A percentile compares a stretch with the other conserved stretches of the same genome.
Conservation (phyloP, 2,113 vertebrate genomes). For the Rhineura floridana region DNA sequence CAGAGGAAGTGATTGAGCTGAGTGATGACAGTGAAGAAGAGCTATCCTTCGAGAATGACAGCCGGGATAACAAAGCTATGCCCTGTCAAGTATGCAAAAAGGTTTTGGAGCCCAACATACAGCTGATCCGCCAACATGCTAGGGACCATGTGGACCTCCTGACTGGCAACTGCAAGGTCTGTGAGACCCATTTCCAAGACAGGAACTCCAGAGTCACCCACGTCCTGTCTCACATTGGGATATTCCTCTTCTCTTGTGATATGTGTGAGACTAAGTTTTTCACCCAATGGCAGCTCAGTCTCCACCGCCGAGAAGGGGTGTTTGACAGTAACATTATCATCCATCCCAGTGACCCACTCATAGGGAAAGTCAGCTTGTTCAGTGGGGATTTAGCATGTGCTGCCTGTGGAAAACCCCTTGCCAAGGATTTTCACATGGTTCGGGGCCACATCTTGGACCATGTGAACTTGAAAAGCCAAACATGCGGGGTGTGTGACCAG, state of each 20-base stretch:
- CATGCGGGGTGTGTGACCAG: constrained; percentile 86
- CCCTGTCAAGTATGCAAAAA: constrained; percentile 88
- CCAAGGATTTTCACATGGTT: constrained; percentile 89
- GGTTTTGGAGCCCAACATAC: constrained; percentile 85
- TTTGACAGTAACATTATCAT: constrained; percentile 81
- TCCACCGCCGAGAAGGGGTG: constrained; percentile 85
- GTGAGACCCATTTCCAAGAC: constrained; percentile 88
- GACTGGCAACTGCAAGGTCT: constrained; percentile 84
- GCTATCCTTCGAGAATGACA: constrained; percentile 83
- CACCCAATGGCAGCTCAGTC: constrained; percentile 87
- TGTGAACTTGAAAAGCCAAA: constrained; percentile 84
- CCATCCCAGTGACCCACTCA: constrained; percentile 74
- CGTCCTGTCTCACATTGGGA: constrained; percentile 88
- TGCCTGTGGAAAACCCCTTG: constrained; percentile 82
- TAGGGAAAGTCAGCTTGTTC: constrained; percentile 65
- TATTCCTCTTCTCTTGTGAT: constrained; percentile 93
- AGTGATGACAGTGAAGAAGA: constrained; percentile 94
- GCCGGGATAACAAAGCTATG: constrained; percentile 75
- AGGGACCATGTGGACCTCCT: constrained; percentile 87
- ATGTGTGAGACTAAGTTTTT: constrained; percentile 94
- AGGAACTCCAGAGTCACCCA: constrained; percentile 82
- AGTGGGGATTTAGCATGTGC: constrained; percentile 84
- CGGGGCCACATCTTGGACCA: constrained; percentile 88
- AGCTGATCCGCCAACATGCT: constrained; percentile 84
- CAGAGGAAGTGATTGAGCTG: constrained; percentile 91